Conservation (phyloP, 2,797 vertebrate genomes). For the Gadopsis bispinosus region DNA sequence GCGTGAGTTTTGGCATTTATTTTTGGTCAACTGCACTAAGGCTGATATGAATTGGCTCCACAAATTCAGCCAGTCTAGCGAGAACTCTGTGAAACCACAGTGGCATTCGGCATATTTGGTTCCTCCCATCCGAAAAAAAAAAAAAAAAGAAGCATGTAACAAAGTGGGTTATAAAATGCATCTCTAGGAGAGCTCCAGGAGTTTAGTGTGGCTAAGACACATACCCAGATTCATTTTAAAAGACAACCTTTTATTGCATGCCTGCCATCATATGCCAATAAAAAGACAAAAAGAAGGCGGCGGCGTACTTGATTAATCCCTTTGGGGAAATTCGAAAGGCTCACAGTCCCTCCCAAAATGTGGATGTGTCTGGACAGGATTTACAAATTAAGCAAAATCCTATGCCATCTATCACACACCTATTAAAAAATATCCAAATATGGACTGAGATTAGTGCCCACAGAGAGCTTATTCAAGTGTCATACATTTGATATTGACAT, state of each 20-base stretch:
- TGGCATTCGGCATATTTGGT: neutral
- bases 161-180: neutral
- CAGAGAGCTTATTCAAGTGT: neutral
- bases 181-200: neutral
- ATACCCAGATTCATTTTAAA: neutral
- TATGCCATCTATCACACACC: neutral
- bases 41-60: constrained; percentile 5
- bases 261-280: neutral
- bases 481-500: neutral
- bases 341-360: neutral
- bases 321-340: neutral
- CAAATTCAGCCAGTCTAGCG: neutral
- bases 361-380: neutral
- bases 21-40: neutral
- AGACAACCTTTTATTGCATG: neutral
- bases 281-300: too few relatives aligned
- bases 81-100: neutral
- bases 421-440: neutral
- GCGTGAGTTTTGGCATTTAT: constrained; percentile 21
- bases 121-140: neutral
- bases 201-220: neutral
- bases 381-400: neutral
- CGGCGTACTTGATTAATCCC: too few relatives aligned
- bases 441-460: neutral
- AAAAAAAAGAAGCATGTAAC: too few relatives aligned